These are phyloP conservation scores for Arrhopalites spinosus DNA, from an alignment of 2,888 invertebrate species.

Conservation along the genomic window DNA sequence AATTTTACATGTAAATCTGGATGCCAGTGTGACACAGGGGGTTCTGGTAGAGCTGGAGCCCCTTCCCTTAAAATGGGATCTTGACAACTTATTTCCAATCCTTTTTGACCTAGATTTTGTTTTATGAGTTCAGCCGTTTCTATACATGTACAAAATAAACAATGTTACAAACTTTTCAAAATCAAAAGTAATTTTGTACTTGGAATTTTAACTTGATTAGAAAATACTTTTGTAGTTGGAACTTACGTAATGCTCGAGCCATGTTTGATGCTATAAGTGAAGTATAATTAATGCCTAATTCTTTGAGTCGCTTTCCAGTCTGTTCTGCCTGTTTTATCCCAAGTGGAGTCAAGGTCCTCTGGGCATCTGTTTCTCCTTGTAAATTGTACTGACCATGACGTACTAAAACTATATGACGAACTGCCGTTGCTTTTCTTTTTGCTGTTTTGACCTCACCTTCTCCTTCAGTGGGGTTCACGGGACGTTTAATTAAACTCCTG, in stretches of 20 bases:
- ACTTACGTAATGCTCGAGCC: too few relatives aligned
- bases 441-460: slow-evolving; percentile 66
- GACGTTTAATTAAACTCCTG: neutral
- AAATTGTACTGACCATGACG: slow-evolving; percentile 94
- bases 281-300: slow-evolving; percentile 78
- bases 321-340: slow-evolving; percentile 80
- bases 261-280: slow-evolving; percentile 84
- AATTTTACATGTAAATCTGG: slow-evolving; percentile 72
- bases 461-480: neutral
- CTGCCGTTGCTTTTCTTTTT: slow-evolving; percentile 66
- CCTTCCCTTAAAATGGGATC: slow-evolving; percentile 86
- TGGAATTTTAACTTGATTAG: too few relatives aligned
- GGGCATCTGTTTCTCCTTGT: slow-evolving; percentile 71
- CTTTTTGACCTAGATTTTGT: slow-evolving; percentile 27
- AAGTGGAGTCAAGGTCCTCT: slow-evolving; percentile 77
- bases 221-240: too few relatives aligned
- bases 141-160: too few relatives aligned
- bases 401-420: slow-evolving; percentile 82
- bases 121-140: slow-evolving; percentile 85
- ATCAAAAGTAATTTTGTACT: too few relatives aligned
- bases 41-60: slow-evolving; percentile 92
- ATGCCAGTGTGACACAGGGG: slow-evolving; percentile 84
- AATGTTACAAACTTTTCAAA: too few relatives aligned
- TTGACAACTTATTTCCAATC: slow-evolving; percentile 61
- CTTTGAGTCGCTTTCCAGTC: slow-evolving; percentile 79